A percentile compares a stretch with the other conserved stretches of the same genome.
Evolutionary conservation across 2,888 invertebrate genomes (phyloP).

Genomic region (Horisme vitalbata): DNA sequence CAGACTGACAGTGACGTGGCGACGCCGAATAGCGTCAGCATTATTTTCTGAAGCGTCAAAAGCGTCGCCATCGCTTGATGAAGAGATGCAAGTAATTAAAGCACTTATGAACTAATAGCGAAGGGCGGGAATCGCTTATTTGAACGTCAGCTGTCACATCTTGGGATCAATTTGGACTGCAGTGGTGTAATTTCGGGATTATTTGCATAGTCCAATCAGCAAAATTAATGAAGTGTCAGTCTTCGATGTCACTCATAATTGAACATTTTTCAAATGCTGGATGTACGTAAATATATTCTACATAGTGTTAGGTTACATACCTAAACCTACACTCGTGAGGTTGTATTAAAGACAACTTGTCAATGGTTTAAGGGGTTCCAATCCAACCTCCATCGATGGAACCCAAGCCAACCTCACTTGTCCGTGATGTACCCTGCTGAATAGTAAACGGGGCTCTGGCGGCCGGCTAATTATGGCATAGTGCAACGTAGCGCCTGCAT

Average conservation of each 20-base stretch:
- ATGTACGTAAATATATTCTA: too few species aligned
- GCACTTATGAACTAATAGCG: conserved; percentile 19
- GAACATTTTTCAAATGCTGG: background rate
- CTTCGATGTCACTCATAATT: conserved; percentile 14
- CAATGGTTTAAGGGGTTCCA: too few species aligned
- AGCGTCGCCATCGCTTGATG: conserved; percentile 15
- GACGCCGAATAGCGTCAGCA: conserved; percentile 14
- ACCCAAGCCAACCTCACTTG: too few species aligned
- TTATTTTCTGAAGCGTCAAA: conserved; percentile 26
- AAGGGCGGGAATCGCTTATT: conserved; percentile 14
- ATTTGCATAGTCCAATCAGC: conserved; percentile 24
- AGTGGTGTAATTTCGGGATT: conserved; percentile 22
- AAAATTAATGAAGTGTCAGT: conserved; percentile 21
- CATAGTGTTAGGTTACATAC: too few species aligned
- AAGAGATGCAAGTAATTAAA: conserved; percentile 27
- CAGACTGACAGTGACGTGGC: conserved; percentile 21
- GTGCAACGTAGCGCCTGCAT: too few species aligned
- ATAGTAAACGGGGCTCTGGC: too few species aligned
- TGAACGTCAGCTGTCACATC: conserved; percentile 23
- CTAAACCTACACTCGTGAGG: too few species aligned
- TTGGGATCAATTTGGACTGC: conserved; percentile 25
- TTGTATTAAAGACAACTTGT: too few species aligned
- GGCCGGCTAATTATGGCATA: too few species aligned
- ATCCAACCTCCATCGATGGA: too few species aligned
- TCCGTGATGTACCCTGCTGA: too few species aligned